Base-by-base conservation (phyloP, 2,797 vertebrate species). In the Prunella strophiata region DNA sequence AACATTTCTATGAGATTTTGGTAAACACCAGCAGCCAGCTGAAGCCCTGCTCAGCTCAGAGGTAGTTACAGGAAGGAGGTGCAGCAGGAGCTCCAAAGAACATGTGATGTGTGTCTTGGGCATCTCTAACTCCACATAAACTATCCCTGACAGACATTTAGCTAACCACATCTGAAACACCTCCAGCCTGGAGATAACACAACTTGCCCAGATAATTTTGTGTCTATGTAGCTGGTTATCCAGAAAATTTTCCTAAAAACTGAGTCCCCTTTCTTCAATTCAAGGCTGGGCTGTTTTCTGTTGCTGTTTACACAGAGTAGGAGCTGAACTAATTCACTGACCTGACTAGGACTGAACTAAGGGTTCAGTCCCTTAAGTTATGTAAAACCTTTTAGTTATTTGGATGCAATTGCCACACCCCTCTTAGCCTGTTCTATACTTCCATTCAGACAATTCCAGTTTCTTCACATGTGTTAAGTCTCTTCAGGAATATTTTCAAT, bases 51-150 rank as follows among this genome's bases (percentile, higher is more conserved):
- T 55, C 13, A 94, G 67, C 47, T 70, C 63, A 61, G 51, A 82
- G 30, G 59, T 7, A 76, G 26, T 29, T 55, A 48, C 30, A 87
- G 81, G 59, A 61, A 73, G 6, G 38, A 1, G 21, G 9, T 2
- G 30, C 16, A 86, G 73, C 0, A 66, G 57, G 27, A 84, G 25
- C 40, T 79, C 27, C 71, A 66, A 38, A 68, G 48, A 88, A 59
- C 55, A 58, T 0, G 1, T 21, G 20, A 18, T 20, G 32, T 10
- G 2, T 6, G n/a, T 21, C 71, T 52, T 5, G 2, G 22, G 45
- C 32, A 77, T 36, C 51, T 85, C 57, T 34, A 89, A 27, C 30
- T 54, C 61, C 21, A 54, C 5, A 52, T 25, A 6, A 79, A 62
- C 51, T 40, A 42, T 19, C 67, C 26, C 45, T 21, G 32, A 42